Conservation (phyloP, 2,888 invertebrate species). For the Beris chalybata region DNA sequence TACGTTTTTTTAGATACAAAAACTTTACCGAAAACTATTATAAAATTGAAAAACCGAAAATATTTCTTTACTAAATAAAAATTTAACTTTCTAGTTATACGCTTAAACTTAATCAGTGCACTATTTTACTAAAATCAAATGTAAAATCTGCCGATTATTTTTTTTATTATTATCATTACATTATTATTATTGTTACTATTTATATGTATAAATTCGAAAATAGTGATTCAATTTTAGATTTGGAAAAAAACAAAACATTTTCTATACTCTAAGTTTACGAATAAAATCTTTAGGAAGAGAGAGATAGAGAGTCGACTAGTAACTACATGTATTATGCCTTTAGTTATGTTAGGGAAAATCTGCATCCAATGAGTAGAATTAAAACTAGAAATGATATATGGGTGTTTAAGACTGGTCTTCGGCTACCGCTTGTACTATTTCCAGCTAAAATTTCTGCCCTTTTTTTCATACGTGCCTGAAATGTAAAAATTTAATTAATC, state of each 20-base stretch:
- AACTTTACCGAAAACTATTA: too few species aligned
- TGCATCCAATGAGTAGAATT: neutral
- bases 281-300: constrained; percentile 1
- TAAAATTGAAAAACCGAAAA: too few species aligned
- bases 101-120: too few species aligned
- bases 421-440: constrained; percentile 57
- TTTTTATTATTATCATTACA: too few species aligned
- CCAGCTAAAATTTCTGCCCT: constrained; percentile 64
- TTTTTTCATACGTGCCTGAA: constrained; percentile 61
- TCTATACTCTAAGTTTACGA: too few species aligned
- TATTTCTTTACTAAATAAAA: too few species aligned
- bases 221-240: neutral
- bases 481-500: constrained; percentile 20
- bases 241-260: too few species aligned
- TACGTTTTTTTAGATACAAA: too few species aligned
- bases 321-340: neutral
- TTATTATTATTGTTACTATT: too few species aligned
- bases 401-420: constrained; percentile 50
- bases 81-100: too few species aligned
- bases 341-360: constrained; percentile 20
- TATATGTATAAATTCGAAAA: constrained; percentile 1
- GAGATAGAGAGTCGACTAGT: neutral
- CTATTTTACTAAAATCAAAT: too few species aligned
- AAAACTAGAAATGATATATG: neutral
- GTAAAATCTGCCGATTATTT: too few species aligned